Base-by-base conservation (phyloP, 1,140 invertebrate genomes). In the Pygmarrhopalites habei region DNA sequence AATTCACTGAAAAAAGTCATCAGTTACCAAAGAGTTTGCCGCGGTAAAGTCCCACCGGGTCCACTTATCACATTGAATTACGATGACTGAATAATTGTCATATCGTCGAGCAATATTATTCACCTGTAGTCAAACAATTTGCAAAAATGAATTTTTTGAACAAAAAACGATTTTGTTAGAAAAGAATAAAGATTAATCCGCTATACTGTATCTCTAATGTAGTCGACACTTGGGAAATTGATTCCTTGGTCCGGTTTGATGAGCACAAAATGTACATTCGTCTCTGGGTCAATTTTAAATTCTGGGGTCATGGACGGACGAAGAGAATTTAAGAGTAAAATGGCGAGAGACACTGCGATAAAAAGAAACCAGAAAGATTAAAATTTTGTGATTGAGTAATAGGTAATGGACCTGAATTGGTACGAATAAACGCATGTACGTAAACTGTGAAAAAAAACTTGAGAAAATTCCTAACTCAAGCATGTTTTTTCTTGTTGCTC, bases 171-270 rank as follows among this genome's bases (percentile, higher is more conserved):
- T n/a, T n/a, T n/a, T n/a, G n/a, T n/a, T n/a, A n/a, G n/a, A n/a
- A n/a, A n/a, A n/a, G n/a, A n/a, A n/a, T n/a, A n/a, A n/a, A n/a
- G n/a, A n/a, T n/a, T n/a, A n/a, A n/a, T n/a, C n/a, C n/a, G n/a
- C n/a, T n/a, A n/a, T n/a, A n/a, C n/a, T n/a, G n/a, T n/a, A 7
- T 85, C 81, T 60, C 88, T 81, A n/a, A 94, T 84, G 74, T 90
- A 91, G 71, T 94, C 91, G 17, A 92, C 86, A 3, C 88, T 87
- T 1, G 91, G 90, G 74, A 93, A 95, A 71, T 89, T 89, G 0
- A 95, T 75, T 64, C 32, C 32, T 89, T 64, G 89, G 87, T 61
- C 85, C 84, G 1, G 89, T 2, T 85, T 86, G 26, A 94, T 82
- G 26, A 89, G 69, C 0, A 92, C 74, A 74, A 90, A 91, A 56